These are phyloP conservation scores for Sardinella longiceps DNA, from an alignment of 2,797 vertebrate genomes.

Conservation along the genomic window DNA sequence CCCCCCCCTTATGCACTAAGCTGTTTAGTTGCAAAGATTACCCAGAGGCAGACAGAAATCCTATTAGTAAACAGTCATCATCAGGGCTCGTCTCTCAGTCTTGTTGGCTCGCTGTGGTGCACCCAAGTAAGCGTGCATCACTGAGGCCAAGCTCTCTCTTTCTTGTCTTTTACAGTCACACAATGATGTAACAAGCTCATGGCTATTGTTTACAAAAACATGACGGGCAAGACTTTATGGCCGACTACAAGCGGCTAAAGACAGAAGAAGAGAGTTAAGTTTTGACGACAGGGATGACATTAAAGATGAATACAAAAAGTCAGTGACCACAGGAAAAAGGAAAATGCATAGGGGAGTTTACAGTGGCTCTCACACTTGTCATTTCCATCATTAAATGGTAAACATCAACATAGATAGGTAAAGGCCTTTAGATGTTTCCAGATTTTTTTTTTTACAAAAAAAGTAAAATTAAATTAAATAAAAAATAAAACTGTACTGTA, in stretches of 20 bases:
- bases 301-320: too few species aligned
- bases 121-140: not conserved
- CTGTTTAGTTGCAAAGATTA: conserved; percentile 76
- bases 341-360: too few species aligned
- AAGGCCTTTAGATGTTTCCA: too few species aligned
- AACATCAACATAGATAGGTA: too few species aligned
- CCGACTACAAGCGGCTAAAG: not conserved
- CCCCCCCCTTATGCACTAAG: conserved; percentile 59
- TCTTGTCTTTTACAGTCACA: not conserved
- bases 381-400: too few species aligned
- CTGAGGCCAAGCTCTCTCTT: not conserved
- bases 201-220: not conserved
- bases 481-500: too few species aligned
- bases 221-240: not conserved
- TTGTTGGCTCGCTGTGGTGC: not conserved
- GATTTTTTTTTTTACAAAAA: too few species aligned
- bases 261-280: too few species aligned
- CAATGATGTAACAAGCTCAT: not conserved
- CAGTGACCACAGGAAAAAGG: too few species aligned
- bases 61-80: conserved; percentile 59
- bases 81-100: conserved; percentile 28
- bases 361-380: too few species aligned
- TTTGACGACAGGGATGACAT: too few species aligned
- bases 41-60: conserved; percentile 63
- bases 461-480: too few species aligned